A percentile compares a stretch with the other conserved stretches of the same genome.
Conservation (phyloP, 2,113 vertebrate species). For the Galemys pyrenaicus region DNA sequence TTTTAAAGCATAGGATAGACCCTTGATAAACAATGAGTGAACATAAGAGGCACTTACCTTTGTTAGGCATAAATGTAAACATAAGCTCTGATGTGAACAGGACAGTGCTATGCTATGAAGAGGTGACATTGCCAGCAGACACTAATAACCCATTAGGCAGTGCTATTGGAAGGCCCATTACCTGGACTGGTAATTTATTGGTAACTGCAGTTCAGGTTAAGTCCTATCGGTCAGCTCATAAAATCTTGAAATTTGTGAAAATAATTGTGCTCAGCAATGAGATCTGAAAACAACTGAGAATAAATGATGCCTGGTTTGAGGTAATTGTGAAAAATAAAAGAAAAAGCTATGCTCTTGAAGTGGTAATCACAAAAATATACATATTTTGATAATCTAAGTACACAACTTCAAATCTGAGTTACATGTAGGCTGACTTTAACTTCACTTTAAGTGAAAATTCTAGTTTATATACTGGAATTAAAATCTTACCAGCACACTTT, state of each 20-base stretch:
- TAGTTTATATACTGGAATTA: neutral
- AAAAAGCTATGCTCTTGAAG: neutral
- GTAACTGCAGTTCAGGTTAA: neutral
- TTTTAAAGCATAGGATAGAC: neutral
- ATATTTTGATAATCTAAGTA: constrained; percentile 6
- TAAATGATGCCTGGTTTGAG: neutral
- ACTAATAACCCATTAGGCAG: neutral
- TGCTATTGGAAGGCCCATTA: neutral
- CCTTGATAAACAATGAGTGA: constrained; percentile 15
- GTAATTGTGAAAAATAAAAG: constrained; percentile 12
- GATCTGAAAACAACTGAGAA: constrained; percentile 28
- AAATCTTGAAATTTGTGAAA: constrained; percentile 44
- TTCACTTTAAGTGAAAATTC: constrained; percentile 24
- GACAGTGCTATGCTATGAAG: neutral
- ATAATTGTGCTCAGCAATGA: neutral
- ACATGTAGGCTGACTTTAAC: neutral
- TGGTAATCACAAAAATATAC: neutral
- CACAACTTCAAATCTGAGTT: constrained; percentile 9
- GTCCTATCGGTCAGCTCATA: neutral
- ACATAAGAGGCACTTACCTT: neutral
- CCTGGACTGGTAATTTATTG: constrained; percentile 16
- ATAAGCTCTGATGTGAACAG: neutral
- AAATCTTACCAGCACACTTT: constrained; percentile 91
- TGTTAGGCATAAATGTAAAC: neutral
- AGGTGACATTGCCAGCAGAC: neutral